Evolutionary conservation across 2,888 invertebrate genomes (phyloP), one percentile per base, ranked within the genome.

Genomic region (Mimas tiliae): DNA sequence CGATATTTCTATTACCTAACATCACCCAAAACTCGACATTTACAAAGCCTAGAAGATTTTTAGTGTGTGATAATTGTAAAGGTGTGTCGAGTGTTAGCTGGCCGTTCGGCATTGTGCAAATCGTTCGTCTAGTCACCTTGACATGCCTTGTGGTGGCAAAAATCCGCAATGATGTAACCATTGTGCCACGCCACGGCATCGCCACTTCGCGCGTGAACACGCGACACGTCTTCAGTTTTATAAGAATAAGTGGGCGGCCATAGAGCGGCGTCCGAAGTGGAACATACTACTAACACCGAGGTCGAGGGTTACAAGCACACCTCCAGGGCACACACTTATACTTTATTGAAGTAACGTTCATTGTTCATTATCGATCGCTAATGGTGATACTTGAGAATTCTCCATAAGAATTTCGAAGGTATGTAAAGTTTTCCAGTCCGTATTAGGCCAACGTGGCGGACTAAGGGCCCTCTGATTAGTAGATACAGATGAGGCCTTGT

Each of bases 81-180:
- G 58, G 42, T 58, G 58, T 58, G 42, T 58, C 42, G 12, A 1
- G 12, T 27, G 4, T 52, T 33, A 33, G 42, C 12, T 42, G 58
- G 16, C 50, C 9, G 19, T 50, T 50, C 19, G 19, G 19, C 69
- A 68, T 83, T 79, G 83, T 78, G 79, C 77, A 84, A 87, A 82
- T 77, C 72, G 75, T 70, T 72, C 72, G 71, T 70, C 67, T 52
- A 52, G 67, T 70, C 71, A 71, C 88, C 87, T 87, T 85, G 88
- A 83, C 87, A 82, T 81, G 77, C 80, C 81, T 79, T 68, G 74
- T 68, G 0, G 47, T 45, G 38, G 50, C 63, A 51, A 58, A 51
- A 64, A 64, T 64, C 38, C 50, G 38, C 50, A 48, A 16, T 64
- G 51, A 64, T 50, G 63, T 64, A 51, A 64, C 19, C 51, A 34